Percentiles rank a stretch among this genome's conserved stretches.
phyloP scores from a whole-genome alignment of 1,140 invertebrate genomes.

The Drosophila nasuta region DNA sequence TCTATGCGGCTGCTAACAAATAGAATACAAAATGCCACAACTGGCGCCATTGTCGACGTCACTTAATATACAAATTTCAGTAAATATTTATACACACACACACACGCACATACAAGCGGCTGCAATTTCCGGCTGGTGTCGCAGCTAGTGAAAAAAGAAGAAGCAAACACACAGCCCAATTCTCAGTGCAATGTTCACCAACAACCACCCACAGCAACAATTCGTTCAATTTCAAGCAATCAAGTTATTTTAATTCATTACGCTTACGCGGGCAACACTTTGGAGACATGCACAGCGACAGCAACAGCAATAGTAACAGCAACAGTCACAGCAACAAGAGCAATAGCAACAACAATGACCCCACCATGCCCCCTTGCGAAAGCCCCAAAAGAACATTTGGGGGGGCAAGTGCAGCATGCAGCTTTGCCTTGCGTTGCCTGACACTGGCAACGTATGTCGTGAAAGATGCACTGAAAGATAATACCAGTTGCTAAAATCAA shows the following conservation, averaged over 20 bases:
- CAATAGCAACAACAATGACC: constrained; percentile 32
- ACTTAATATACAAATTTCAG: constrained; percentile 83
- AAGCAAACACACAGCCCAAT: background rate
- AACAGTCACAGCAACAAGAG: constrained; percentile 5
- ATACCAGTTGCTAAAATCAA: too few relatives aligned
- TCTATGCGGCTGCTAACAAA: constrained; percentile 59
- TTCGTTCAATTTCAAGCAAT: constrained; percentile 83
- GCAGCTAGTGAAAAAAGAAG: constrained; percentile 24
- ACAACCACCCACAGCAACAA: constrained; percentile 60
- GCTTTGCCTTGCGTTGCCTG: constrained; percentile 48
- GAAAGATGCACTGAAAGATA: too few relatives aligned
- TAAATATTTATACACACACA: constrained; percentile 71
- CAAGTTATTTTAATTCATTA: constrained; percentile 84
- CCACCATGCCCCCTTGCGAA: constrained; percentile 16
- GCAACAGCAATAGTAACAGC: constrained; percentile 26
- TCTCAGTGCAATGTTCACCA: background rate
- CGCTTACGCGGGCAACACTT: constrained; percentile 82
- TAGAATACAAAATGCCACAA: constrained; percentile 44
- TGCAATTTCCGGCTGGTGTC: constrained; percentile 39
- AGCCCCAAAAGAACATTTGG: constrained; percentile 12
- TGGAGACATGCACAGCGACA: constrained; percentile 64
- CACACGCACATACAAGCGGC: constrained; percentile 12
- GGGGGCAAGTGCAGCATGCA: constrained; percentile 65
- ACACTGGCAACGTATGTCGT: constrained; percentile 24
- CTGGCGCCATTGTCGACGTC: constrained; percentile 63